Base-by-base conservation (phyloP, 2,113 vertebrate genomes). In the Bombycilla garrulus region DNA sequence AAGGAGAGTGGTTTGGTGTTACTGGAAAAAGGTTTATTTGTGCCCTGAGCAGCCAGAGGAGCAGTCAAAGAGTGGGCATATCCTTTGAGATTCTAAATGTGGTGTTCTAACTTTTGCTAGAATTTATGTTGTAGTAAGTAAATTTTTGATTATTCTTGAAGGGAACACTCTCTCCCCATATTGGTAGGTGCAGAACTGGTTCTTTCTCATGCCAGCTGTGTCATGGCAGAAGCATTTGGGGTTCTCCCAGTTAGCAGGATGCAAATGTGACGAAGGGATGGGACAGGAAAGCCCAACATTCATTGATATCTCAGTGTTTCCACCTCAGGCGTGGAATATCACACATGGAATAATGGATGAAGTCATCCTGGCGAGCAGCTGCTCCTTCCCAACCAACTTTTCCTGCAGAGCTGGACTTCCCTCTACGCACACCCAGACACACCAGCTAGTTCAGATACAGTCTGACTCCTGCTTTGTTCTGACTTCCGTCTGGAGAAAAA, bases 201-300 rank as follows among this genome's bases (percentile, higher is more conserved):
- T 80, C 29, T 20, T 79, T 60, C 24, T 48, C 40, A 4, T 42
- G 61, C 54, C 22, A 10, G 24, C 13, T 86, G 12, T 64, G 18
- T 17, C 44, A 24, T 8, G 25, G 31, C 64, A 65, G 53, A 72
- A 67, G 6, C 23, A 11, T 80, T 51, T 80, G 31, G 66, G 13
- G 4, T n/a, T 66, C 15, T n/a, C 13, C 7, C 22, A 3, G 2
- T 24, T 21, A 45, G 33, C 11, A 20, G 0, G 4, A 11, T 35
- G 6, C 42, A 51, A 72, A 9, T 12, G 20, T 67, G 36, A 48
- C 0, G 1, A 54, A 48, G 21, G 7, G 16, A 6, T 62, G 23
- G 33, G 28, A 29, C 44, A 36, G 36, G 10, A 47, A 40, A 42
- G 31, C 40, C 7, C 45, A 69, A 73, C 48, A 36, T n/a, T 18